A percentile compares a stretch with the other conserved stretches of the same genome.
Conservation (phyloP, 2,888 invertebrate genomes). For the Drosophila peninsularis region DNA sequence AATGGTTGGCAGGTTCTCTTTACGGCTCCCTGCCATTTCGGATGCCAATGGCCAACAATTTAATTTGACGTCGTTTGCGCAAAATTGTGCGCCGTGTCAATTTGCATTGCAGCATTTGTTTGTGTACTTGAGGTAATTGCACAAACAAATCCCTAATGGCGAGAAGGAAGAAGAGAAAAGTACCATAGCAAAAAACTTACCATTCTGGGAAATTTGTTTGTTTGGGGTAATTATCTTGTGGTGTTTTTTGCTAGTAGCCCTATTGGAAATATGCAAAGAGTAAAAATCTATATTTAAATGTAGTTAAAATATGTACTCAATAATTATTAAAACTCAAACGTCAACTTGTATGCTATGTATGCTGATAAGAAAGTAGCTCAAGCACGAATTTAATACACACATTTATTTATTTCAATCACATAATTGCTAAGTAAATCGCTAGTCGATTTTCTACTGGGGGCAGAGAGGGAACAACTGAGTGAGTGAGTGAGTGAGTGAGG, state of each 20-base stretch:
- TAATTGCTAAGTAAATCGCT: not conserved
- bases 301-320: not conserved
- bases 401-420: conserved; percentile 8
- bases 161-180: too few relatives aligned
- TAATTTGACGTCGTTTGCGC: conserved; percentile 70
- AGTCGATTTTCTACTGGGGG: conserved; percentile 3
- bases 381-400: conserved; percentile 3
- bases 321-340: not conserved
- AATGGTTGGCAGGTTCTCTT: conserved; percentile 57
- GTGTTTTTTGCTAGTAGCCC: not conserved
- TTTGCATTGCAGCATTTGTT: conserved; percentile 14
- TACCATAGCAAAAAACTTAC: conserved; percentile 25
- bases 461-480: not conserved
- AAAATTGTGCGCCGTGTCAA: conserved; percentile 37
- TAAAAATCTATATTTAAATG: not conserved
- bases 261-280: not conserved
- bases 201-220: not conserved
- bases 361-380: conserved; percentile 10
- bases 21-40: conserved; percentile 49
- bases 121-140: conserved; percentile 59
- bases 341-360: not conserved
- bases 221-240: conserved; percentile 1
- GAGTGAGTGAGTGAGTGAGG: not conserved
- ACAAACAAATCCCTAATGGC: conserved; percentile 49
- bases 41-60: conserved; percentile 67